Evolutionary conservation across 2,113 vertebrate genomes (phyloP).

Genomic region (Haliaeetus leucogaster): DNA sequence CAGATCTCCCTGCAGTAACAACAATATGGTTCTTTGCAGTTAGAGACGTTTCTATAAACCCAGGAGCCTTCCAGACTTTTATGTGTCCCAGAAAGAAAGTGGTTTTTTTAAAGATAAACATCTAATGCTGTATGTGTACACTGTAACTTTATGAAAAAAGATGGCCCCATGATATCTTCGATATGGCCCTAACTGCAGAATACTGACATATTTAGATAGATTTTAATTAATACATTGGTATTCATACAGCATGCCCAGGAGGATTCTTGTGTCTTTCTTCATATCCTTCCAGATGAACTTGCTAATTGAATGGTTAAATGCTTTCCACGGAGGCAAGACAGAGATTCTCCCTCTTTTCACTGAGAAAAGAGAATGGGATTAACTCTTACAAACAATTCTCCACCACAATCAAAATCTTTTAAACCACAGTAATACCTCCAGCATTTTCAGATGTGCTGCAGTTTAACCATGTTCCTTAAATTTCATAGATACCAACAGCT

Average conservation of each 20-base stretch:
- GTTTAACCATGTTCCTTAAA: background rate
- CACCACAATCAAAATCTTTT: background rate
- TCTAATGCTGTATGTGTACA: background rate
- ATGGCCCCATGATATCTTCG: background rate
- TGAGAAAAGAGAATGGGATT: background rate
- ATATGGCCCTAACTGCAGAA: background rate
- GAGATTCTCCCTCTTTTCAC: background rate
- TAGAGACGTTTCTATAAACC: background rate
- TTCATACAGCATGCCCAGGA: slow-evolving; percentile 2
- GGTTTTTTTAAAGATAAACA: background rate
- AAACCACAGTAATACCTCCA: background rate
- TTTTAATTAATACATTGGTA: slow-evolving; percentile 38
- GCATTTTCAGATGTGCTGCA: background rate
- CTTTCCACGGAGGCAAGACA: background rate
- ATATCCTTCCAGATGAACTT: background rate
- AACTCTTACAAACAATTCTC: background rate
- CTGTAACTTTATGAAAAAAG: background rate
- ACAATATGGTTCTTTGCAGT: background rate
- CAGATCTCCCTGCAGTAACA: background rate
- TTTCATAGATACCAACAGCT: background rate
- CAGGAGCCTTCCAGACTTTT: background rate
- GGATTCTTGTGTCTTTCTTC: background rate
- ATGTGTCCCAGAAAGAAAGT: background rate
- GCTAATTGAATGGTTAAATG: slow-evolving; percentile 46
- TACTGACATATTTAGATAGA: background rate